Base-by-base conservation (phyloP, 2,797 vertebrate genomes). In the Zenarchopterus dispar region DNA sequence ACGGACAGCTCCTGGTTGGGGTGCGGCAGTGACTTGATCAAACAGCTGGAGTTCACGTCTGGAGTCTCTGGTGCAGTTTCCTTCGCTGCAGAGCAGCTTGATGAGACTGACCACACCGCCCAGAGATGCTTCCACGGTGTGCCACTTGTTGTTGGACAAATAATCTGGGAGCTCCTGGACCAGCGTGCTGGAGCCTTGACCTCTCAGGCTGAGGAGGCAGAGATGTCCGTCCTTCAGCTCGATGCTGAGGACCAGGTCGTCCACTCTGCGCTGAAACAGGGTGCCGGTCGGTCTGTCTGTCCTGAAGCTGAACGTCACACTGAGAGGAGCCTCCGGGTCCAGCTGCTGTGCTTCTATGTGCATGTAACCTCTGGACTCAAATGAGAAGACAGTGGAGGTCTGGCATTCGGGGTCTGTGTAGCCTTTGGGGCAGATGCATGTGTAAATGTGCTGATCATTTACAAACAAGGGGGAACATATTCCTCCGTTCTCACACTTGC, bases 111-210 rank as follows among this genome's bases (percentile, higher is more conserved):
- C 84, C 55, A 74, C 75, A 9, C 88, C 90, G 26, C 89, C 88
- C 39, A 97, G 82, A 0, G 75, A 92, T n/a, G 93, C 92, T 84
- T 95, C 95, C 69, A 94, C 91, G 0, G 88, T 91, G 90, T 97
- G 95, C 96, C 97, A 98, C 70, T 85, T 82, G 58, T 91, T 93
- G 23, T 96, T 87, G 16, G 94, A 94, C 76, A 95, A 67, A 56
- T 84, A 86, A 15, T 84, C 85, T 3, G 85, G 87, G 44, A 95
- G 88, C 61, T 91, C 91, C 71, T 91, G 87, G 45, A 91, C 65
- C 61, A 84, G 23, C 0, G 73, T 81, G 42, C 76, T 78, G 33
- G 87, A 73, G 59, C 89, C 85, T 16, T 82, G 81, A 50, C 77
- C 77, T 53, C 82, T 88, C 67, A 87, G 85, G 58, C 95, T 22